Base-by-base conservation (phyloP, 2,113 vertebrate species). In the Heterotis niloticus region DNA sequence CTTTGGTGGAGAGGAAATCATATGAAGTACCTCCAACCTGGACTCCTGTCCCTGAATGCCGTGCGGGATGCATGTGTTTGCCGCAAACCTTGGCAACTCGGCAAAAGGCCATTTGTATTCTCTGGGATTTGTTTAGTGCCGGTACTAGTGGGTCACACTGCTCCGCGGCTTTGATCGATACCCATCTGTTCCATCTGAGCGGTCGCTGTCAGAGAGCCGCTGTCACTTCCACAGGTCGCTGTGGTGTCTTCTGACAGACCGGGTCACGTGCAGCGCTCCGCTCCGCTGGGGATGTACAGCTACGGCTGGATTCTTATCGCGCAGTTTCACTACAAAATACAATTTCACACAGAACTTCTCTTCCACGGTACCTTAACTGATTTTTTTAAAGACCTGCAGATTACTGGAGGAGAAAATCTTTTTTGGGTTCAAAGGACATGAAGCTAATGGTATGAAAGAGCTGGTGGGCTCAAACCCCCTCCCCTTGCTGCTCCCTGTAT, bases 151-250 rank as follows among this genome's bases (percentile, higher is more conserved):
- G n/a, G 70, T 60, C 29, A 68, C 34, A 64, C 18, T 65, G 73
- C 72, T 81, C 79, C 67, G 28, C 29, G 62, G 70, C 64, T 9
- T 79, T 77, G 82, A 84, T 86, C 84, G 34, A 83, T 82, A 80
- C 72, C 75, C 79, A 72, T 86, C 70, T 71, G 52, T 82, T 70
- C 77, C 59, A 12, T 28, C 26, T 79, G 54, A 69, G 77, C 28
- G 52, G 28, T n/a, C 17, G 0, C 16, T 16, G 56, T n/a, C 34
- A 16, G n/a, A 54, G 4, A 13, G 23, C 54, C 57, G 59, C 71
- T 54, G 5, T 14, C 54, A 18, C 12, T 59, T 59, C 12, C 54
- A 20, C 14, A 11, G 59, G 59, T 73, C 51, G 23, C 71, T 59
- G 13, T 18, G 23, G 1, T 13, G 54, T 23, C 16, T 13, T 57